Evolutionary conservation across 2,888 invertebrate genomes (phyloP), one percentile per base, ranked within the genome.

Genomic region (Zygothrica quintamaculata): DNA sequence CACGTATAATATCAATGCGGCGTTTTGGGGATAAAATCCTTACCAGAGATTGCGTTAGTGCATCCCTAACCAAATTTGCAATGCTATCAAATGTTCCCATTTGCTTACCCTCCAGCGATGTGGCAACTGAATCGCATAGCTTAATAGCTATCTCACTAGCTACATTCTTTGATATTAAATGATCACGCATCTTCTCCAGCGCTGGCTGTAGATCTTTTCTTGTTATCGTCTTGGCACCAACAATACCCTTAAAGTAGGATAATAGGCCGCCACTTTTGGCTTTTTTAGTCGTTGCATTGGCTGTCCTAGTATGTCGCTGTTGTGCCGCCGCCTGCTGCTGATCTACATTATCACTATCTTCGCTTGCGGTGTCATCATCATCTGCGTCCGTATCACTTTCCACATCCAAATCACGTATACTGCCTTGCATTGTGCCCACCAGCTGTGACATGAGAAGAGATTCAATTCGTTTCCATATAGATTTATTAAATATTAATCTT

Each of bases 141-240:
- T 98, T 98, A 67, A 93, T 93, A 0, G 99, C 95, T 85, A 99
- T 99, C 84, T 99, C 99, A 0, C 98, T 92, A 8, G 99, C 99
- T 0, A 99, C 99, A 91, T 99, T 99, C 92, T 99, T 99, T 0
- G 94, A 93, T 79, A 99, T 99, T 53, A 99, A 93, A 90, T 98
- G 99, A 90, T 99, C 99, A 64, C 95, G 95, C 92, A 99, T 93
- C 91, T 98, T 98, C 46, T 98, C 98, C 81, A 99, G 92, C 15
- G 94, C 96, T 0, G 98, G 96, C 47, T 93, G 93, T 93, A 99
- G 95, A 72, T 96, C 95, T 34, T 95, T 94, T 1, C 93, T 92
- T 0, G 95, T 94, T 57, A 99, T 92, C 36, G 95, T 96, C 91
- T 99, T 99, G 1, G 95, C 95, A 0, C 97, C 96, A n/a, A 97